Percentiles rank a stretch among this genome's conserved stretches.
Evolutionary conservation across 2,797 vertebrate genomes (phyloP).

Genomic region (Tamandua tetradactyla): DNA sequence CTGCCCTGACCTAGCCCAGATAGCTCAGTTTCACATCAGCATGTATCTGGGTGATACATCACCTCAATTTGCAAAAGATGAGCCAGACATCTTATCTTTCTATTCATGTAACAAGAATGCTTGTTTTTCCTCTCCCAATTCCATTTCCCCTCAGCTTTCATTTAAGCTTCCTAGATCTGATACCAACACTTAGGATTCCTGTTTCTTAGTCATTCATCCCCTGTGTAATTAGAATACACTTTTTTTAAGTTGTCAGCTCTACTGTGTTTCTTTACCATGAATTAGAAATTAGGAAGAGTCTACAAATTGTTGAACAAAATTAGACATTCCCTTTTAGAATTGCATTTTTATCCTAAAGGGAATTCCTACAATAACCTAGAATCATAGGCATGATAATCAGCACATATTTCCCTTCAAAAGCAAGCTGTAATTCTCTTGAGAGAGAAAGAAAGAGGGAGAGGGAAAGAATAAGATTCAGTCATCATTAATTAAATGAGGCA

Average conservation of each 20-base stretch:
- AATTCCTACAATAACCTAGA: not conserved
- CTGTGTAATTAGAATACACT: not conserved
- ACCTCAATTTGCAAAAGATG: not conserved
- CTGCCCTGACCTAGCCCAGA: not conserved
- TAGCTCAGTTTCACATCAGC: not conserved
- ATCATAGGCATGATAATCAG: not conserved
- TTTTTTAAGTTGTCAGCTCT: not conserved
- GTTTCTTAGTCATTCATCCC: not conserved
- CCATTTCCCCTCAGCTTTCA: not conserved
- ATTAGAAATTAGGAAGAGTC: not conserved
- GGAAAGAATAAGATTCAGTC: not conserved
- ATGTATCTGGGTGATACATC: not conserved
- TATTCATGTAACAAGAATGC: not conserved
- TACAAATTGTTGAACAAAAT: not conserved
- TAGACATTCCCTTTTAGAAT: not conserved
- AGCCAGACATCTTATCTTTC: not conserved
- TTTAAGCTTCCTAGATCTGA: not conserved
- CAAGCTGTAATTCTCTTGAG: not conserved
- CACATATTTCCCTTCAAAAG: not conserved
- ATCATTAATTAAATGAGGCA: constrained; percentile 39
- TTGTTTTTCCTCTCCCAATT: not conserved
- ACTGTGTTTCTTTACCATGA: not conserved
- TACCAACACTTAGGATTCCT: not conserved
- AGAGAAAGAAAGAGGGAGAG: not conserved
- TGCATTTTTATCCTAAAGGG: not conserved